These are phyloP conservation scores for Metaphire vulgaris DNA, from an alignment of 1,140 invertebrate species.

Conservation along the genomic window DNA sequence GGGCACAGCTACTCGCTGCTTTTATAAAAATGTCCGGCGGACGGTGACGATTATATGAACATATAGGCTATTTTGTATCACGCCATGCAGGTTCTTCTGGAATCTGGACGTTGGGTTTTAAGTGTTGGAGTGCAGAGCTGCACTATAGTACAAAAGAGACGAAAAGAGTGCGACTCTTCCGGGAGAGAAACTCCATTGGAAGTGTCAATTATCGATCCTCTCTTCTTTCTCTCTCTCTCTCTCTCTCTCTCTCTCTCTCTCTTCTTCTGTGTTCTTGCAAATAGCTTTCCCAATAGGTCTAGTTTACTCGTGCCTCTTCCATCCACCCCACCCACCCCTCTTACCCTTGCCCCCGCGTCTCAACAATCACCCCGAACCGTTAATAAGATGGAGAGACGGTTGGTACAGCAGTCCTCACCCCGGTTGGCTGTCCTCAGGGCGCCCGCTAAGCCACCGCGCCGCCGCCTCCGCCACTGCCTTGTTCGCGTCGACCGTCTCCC, in stretches of 20 bases:
- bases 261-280: background rate
- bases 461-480: background rate
- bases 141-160: background rate
- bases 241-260: too few relatives aligned
- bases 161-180: background rate
- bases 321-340: background rate
- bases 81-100: too few relatives aligned
- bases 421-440: too few relatives aligned
- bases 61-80: too few relatives aligned
- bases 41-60: too few relatives aligned
- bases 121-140: background rate
- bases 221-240: too few relatives aligned
- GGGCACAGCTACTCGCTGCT: too few relatives aligned
- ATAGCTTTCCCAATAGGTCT: background rate
- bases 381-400: background rate
- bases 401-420: background rate
- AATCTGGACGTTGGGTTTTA: too few relatives aligned
- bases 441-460: background rate
- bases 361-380: background rate
- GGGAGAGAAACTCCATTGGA: background rate
- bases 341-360: background rate
- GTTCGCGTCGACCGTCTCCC: background rate
- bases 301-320: background rate
- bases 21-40: too few relatives aligned
- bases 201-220: background rate